Percentiles rank a stretch among this genome's conserved stretches.
These are phyloP conservation scores for Lasius fuliginosus DNA, from an alignment of 2,888 invertebrate species.

Conservation along the genomic window DNA sequence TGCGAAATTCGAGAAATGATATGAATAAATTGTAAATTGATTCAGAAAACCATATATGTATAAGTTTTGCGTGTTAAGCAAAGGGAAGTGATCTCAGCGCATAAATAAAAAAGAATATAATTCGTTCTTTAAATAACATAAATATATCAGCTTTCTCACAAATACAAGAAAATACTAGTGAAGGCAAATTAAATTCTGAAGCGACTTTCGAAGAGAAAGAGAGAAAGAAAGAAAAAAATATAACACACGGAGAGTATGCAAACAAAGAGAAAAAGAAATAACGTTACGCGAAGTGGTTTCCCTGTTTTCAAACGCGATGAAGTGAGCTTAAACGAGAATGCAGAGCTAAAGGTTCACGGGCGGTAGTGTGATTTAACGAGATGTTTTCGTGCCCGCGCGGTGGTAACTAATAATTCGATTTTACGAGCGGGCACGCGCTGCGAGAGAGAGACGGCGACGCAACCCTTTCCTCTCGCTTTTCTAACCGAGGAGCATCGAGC, in stretches of 20 bases:
- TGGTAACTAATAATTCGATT: constrained; percentile 83
- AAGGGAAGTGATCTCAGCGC: too few species aligned
- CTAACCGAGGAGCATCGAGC: constrained; percentile 59
- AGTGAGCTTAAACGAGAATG: constrained; percentile 24
- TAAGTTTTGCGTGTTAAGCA: background rate
- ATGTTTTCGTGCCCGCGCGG: constrained; percentile 80
- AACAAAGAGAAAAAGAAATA: constrained; percentile 2
- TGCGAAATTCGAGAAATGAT: constrained; percentile 33
- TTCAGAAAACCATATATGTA: background rate
- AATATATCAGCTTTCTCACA: background rate
- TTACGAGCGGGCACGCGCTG: constrained; percentile 80
- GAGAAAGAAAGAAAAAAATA: background rate
- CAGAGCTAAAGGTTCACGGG: constrained; percentile 12
- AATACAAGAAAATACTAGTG: background rate
- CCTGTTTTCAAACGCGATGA: constrained; percentile 47
- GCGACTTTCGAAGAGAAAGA: constrained; percentile 2
- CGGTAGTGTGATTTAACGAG: constrained; percentile 79
- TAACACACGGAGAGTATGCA: constrained; percentile 1
- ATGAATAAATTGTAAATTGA: constrained; percentile 24
- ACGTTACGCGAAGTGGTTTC: constrained; percentile 42
- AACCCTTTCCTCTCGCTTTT: constrained; percentile 35
- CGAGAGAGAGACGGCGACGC: constrained; percentile 38
- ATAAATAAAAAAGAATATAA: constrained; percentile 12
- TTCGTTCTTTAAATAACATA: background rate
- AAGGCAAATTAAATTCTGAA: constrained; percentile 23